phyloP scores from a whole-genome alignment of 2,888 invertebrate species.

The Arge pagana region DNA sequence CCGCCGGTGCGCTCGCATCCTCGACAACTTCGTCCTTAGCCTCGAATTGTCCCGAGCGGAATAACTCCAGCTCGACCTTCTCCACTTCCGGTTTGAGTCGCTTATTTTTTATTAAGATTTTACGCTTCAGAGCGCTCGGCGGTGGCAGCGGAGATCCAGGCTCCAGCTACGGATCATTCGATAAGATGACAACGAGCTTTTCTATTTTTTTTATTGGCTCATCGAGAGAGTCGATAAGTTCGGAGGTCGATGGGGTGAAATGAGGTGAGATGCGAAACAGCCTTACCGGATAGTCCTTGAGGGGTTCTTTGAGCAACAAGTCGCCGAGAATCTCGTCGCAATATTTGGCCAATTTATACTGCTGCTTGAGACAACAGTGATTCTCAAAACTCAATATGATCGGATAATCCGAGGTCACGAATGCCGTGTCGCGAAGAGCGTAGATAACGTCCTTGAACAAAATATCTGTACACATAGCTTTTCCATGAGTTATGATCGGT shows the following conservation, averaged over 20 bases:
- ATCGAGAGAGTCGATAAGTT: no score
- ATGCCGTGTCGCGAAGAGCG: conserved; percentile 71
- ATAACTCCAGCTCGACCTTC: conserved; percentile 63
- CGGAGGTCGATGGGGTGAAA: no score
- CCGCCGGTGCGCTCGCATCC: conserved; percentile 57
- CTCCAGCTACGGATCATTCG: conserved; percentile 64
- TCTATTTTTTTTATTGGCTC: no score
- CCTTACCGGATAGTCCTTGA: conserved; percentile 65
- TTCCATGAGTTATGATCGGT: conserved; percentile 75
- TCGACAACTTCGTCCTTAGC: conserved; percentile 62
- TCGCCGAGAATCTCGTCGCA: conserved; percentile 74
- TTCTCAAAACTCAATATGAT: conserved; percentile 74
- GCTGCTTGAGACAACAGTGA: conserved; percentile 69
- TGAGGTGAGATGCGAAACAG: background rate
- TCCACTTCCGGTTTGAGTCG: conserved; percentile 72
- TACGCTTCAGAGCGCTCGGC: conserved; percentile 67
- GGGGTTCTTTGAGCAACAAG: conserved; percentile 64
- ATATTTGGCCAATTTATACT: conserved; percentile 72
- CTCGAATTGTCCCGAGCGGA: conserved; percentile 61
- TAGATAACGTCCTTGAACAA: conserved; percentile 66
- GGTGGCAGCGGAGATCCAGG: conserved; percentile 67
- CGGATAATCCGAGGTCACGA: conserved; percentile 70
- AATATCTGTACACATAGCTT: conserved; percentile 77
- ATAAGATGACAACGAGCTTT: no score
- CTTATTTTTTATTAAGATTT: conserved; percentile 74